Percentiles rank a stretch among this genome's conserved stretches.
phyloP scores from a whole-genome alignment of 2,888 invertebrate species.

The Spisula solida region DNA sequence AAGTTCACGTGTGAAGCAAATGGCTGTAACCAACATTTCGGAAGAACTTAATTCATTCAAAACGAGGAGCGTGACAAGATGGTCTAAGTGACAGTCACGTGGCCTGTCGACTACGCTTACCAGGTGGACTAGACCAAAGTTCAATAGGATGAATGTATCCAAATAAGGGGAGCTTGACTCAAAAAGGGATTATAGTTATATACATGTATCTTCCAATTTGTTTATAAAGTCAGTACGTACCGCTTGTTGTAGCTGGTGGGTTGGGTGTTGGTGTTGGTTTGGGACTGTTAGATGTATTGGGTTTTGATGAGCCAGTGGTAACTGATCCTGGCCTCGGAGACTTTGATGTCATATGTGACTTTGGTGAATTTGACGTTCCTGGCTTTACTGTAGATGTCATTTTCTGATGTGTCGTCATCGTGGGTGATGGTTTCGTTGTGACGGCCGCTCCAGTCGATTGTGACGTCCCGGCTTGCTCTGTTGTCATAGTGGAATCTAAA shows the following conservation, averaged over 20 bases:
- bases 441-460: neutral
- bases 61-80: too few species aligned
- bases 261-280: slow-evolving; percentile 1
- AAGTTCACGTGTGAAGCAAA: too few species aligned
- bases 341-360: neutral
- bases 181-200: neutral
- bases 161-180: neutral
- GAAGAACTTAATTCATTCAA: too few species aligned
- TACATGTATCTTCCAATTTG: neutral
- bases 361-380: neutral
- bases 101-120: too few species aligned
- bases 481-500: neutral
- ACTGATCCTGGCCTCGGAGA: neutral
- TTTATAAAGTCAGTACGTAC: neutral
- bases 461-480: neutral
- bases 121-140: too few species aligned
- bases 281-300: neutral
- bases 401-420: neutral
- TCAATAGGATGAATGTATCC: too few species aligned
- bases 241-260: neutral
- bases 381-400: neutral
- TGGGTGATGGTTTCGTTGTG: neutral
- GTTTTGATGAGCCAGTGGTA: neutral
- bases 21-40: too few species aligned
- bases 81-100: too few species aligned